phyloP scores from a whole-genome alignment of 2,113 vertebrate species.

The Junco hyemalis region DNA sequence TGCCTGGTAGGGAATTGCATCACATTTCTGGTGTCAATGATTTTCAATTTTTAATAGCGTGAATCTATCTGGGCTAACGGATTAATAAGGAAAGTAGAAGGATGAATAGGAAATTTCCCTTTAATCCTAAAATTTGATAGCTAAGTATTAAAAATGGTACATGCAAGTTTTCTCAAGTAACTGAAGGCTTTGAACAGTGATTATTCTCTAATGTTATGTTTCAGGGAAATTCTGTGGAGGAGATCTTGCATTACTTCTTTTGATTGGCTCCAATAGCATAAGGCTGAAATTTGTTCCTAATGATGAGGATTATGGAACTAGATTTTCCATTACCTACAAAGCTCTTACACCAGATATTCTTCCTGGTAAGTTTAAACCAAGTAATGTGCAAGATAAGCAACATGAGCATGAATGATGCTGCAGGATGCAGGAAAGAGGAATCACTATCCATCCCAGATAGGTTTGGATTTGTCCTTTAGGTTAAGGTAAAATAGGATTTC shows the following conservation, averaged over 20 bases:
- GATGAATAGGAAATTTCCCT: background rate
- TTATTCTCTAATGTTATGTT: background rate
- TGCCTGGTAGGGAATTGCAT: background rate
- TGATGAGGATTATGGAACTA: slow-evolving; percentile 65
- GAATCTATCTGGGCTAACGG: background rate
- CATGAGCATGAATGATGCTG: background rate
- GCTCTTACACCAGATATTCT: slow-evolving; percentile 59
- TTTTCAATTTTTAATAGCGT: background rate
- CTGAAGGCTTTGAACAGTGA: background rate
- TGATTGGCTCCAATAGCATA: slow-evolving; percentile 69
- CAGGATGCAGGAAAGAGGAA: background rate
- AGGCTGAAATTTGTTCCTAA: slow-evolving; percentile 82
- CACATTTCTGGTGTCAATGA: background rate
- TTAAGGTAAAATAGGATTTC: background rate
- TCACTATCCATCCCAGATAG: background rate
- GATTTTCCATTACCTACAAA: slow-evolving; percentile 78
- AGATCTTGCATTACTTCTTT: slow-evolving; percentile 60
- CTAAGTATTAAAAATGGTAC: background rate
- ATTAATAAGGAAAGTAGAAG: background rate
- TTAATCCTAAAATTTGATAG: background rate
- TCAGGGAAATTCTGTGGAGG: slow-evolving; percentile 81
- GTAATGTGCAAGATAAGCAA: background rate
- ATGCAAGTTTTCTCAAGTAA: background rate
- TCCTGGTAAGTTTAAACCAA: slow-evolving; percentile 66
- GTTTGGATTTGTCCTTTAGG: background rate